Evolutionary conservation across 1,140 invertebrate species (phyloP), one percentile per base, ranked within the genome.

Genomic region (Scylla paramamosain): DNA sequence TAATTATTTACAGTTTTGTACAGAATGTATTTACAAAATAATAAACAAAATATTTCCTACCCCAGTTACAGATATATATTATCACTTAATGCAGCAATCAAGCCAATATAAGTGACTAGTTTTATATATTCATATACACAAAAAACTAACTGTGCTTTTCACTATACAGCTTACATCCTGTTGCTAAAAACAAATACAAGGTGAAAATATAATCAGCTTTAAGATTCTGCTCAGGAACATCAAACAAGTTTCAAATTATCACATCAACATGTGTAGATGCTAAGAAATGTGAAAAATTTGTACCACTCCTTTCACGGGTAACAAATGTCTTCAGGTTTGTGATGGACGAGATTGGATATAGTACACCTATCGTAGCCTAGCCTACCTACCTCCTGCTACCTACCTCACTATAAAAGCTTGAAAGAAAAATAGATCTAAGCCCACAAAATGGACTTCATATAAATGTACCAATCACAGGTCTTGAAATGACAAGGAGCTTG

Each of bases 21-120:
- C 94, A 95, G n/a, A 92, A 88, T 95, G 20, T 94, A 95, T 95
- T 95, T 95, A 95, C 94, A 95, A 88, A 59, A 91, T 88, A 95
- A 77, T 95, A 95, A 95, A 95, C 91, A 95, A 95, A 95, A 95
- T 95, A 95, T 92, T 52, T 89, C 83, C 90, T 92, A 84, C 84
- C 77, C 89, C 91, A 92, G 52, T 87, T 87, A 93, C 4, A 48
- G n/a, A 59, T 88, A 92, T 89, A 32, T 91, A 89, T 90, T 94
- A 91, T 88, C 91, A 92, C 91, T 92, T 95, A 95, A 67, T 92
- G 52, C 59, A 88, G 94, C 86, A 88, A 14, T 45, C 8, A 39
- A 28, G 91, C 91, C 91, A 83, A 87, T 95, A 95, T 95, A 92
- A 95, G 91, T 95, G 91, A 92, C 91, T 95, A 92, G 91, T 93